Base-by-base conservation (phyloP, 2,113 vertebrate species). In the Danionella cerebrum region DNA sequence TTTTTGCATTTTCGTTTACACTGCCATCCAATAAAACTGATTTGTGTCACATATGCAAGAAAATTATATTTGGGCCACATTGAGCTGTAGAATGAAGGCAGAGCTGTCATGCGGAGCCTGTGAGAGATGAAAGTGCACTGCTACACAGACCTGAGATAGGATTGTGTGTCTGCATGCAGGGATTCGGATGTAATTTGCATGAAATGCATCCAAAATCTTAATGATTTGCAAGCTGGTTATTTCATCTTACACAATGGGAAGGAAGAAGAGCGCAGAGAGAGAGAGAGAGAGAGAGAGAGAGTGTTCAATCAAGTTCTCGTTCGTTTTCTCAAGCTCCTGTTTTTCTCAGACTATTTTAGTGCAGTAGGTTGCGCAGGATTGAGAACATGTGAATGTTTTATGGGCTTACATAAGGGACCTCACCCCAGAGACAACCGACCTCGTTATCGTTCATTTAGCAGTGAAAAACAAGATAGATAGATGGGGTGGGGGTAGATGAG, bases 391-490 rank as follows among this genome's bases (percentile, higher is more conserved):
- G 54, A 74, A 66, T 39, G 55, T 74, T 67, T 75, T 59, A 62
- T 55, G 63, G 42, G 41, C 48, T 75, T 67, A 62, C 57, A 63
- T 75, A 70, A 58, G 27, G 52, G 53, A 65, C 57, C 57, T 71
- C 63, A 63, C 63, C 36, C 50, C 41, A 63, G 55, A 63, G 68
- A 63, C 33, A 13, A 45, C 41, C 55, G 55, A 50, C 68, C 73
- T 75, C 50, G 41, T 66, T 71, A 75, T 58, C 52, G 47, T 63
- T 67, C 63, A 66, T 65, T 70, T 72, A 70, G 38, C 35, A 65
- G 35, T 36, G 44, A 62, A 42, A 54, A 27, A 41, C 35, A 42
- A 44, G 51, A 48, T 33, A 25, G 44, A 64, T 39, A 25, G 54
- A 54, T 57, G 51, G 35, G 41, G 22, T 45, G 29, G 66, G 71